These are phyloP conservation scores for Akabosia matsudoensis DNA, from an alignment of 1,140 invertebrate genomes.

Conservation along the genomic window DNA sequence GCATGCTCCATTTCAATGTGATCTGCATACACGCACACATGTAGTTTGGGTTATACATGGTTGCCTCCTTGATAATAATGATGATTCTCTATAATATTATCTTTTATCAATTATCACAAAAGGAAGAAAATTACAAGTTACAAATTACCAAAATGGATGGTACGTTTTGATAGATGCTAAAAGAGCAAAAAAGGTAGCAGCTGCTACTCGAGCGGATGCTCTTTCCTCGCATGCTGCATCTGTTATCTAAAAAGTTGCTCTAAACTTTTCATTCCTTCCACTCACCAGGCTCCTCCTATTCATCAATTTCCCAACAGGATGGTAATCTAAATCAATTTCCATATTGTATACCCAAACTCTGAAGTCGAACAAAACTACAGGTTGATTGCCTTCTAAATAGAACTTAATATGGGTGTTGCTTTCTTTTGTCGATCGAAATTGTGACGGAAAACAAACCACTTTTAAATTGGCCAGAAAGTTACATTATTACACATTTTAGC, in stretches of 20 bases:
- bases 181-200: neutral
- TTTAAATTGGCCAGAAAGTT: neutral
- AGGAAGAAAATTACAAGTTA: constrained; percentile 8
- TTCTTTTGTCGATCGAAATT: neutral
- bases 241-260: neutral
- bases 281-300: neutral
- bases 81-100: neutral
- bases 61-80: neutral
- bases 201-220: too few species aligned
- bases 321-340: neutral
- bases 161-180: neutral
- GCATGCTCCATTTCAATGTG: too few species aligned
- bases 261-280: neutral
- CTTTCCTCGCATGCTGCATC: too few species aligned
- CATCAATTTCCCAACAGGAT: neutral
- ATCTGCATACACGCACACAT: neutral
- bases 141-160: neutral
- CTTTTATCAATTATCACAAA: neutral
- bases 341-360: neutral
- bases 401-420: neutral
- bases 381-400: neutral
- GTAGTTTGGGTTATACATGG: too few species aligned
- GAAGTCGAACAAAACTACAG: neutral
- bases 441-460: neutral
- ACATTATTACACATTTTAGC: neutral